phyloP scores from a whole-genome alignment of 2,113 vertebrate genomes.

The mouse (Mus musculus) region GRCm39 chr2:31464001-31464500 shows the following conservation, averaged over 20 bases:
- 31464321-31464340: background rate
- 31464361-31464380: background rate
- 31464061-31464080: background rate
- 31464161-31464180: background rate
- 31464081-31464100: conserved; percentile 67
- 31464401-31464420: background rate
- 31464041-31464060: background rate
- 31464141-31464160: conserved; percentile 55
- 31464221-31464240: background rate
- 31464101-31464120: conserved; percentile 58
- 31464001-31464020: conserved; percentile 36
- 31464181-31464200: background rate
- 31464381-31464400: background rate
- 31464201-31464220: background rate
- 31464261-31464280: background rate
- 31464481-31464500: conserved; percentile 4
- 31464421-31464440: background rate
- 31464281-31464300: background rate
- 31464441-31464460: background rate
- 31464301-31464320: background rate
- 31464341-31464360: too few species aligned
- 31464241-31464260: background rate
- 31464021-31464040: background rate
- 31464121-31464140: conserved; percentile 53
- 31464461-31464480: background rate